phyloP scores from a whole-genome alignment of 2,888 invertebrate species.

The Diploptera punctata region DNA sequence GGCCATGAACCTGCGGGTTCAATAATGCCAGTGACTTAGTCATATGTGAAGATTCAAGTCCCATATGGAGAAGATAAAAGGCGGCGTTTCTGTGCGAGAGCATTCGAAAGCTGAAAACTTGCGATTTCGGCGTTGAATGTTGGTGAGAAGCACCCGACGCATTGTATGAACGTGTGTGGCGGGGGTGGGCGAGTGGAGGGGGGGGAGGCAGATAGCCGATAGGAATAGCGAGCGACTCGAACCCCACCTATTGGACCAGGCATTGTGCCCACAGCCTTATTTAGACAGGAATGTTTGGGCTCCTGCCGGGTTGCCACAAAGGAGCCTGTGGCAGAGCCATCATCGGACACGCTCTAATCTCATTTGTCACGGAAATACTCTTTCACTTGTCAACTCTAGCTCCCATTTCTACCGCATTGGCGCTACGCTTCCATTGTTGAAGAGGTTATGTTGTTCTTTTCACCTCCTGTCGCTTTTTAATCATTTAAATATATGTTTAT shows the following conservation, averaged over 20 bases:
- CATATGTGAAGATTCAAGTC: too few relatives aligned
- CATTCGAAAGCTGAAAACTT: too few relatives aligned
- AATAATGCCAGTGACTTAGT: too few relatives aligned
- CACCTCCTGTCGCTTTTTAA: too few relatives aligned
- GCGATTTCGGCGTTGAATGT: too few relatives aligned
- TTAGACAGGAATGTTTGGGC: slow-evolving; percentile 43
- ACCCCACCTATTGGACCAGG: slow-evolving; percentile 20
- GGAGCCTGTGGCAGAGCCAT: background rate
- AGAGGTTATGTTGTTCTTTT: too few relatives aligned
- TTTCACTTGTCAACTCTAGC: background rate
- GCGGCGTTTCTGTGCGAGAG: too few relatives aligned
- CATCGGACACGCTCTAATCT: background rate
- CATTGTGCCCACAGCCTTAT: slow-evolving; percentile 42
- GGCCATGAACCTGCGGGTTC: too few relatives aligned
- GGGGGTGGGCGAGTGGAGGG: background rate
- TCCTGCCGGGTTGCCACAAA: background rate
- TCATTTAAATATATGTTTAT: too few relatives aligned
- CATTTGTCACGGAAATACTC: slow-evolving; percentile 11
- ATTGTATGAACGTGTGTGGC: background rate
- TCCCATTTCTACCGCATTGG: background rate
- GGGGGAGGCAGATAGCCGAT: background rate
- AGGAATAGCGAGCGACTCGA: background rate
- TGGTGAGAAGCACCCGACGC: too few relatives aligned
- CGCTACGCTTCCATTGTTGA: too few relatives aligned
- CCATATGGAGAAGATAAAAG: too few relatives aligned